Base-by-base conservation (phyloP, 2,797 vertebrate species). In the Sebastes itinus region DNA sequence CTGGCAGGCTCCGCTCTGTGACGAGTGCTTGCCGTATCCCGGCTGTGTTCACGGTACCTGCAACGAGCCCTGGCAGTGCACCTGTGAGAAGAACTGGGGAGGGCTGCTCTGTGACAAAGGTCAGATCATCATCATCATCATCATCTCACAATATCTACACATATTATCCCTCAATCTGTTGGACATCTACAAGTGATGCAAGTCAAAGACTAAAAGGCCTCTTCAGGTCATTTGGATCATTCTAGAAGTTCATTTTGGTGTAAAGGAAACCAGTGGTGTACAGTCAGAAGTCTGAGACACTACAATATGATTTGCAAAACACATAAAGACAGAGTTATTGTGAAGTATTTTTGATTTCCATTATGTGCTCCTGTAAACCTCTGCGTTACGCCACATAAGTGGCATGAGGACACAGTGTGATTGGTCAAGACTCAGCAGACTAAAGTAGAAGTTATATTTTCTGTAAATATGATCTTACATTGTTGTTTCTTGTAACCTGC, bases 81-180 rank as follows among this genome's bases (percentile, higher is more conserved):
- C 91, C 92, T 99, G 98, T 61, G 97, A 99, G 94, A 98, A 96
- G 95, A 99, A 99, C 96, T 99, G 98, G 98, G 98, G 98, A 4
- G 98, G 98, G 13, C 95, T 99, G 82, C 96, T 99, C 27, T 99
- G 98, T 72, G 91, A 99, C 93, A 99, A 98, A 98, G 98, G 98
- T 98, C 94, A 88, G 88, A 46, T 49, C 46, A 49, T 49, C 49
- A 49, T 49, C 49, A 49, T 49, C 46, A 52, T 52, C 49, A 52
- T 46, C 42, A 18, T 46, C 5, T 60, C 12, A 42, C 20, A 4
- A 1, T 10, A 5, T 18, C 27, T 23, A 28, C 16, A 7, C 2
- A 23, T 20, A 3, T 52, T 52, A 59, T 11, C 23, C 55, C 6
- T 3, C 12, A 4, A 16, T 18, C 8, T 38, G 12, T 28, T 55